These are phyloP conservation scores for Athene cunicularia DNA, from an alignment of 2,113 vertebrate genomes.

Conservation along the genomic window DNA sequence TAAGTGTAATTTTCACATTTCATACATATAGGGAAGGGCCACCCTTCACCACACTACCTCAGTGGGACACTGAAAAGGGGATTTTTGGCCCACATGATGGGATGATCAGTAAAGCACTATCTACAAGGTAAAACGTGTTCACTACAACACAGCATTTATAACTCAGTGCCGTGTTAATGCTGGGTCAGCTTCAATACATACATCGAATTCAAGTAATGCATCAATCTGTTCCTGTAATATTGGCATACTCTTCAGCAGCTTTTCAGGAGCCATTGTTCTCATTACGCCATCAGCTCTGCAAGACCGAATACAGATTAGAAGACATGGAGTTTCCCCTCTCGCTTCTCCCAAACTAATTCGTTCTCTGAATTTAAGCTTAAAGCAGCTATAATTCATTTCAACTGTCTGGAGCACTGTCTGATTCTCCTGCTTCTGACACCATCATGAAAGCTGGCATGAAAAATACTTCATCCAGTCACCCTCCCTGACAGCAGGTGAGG, in stretches of 20 bases:
- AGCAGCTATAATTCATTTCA: not conserved
- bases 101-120: not conserved
- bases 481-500: not conserved
- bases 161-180: not conserved
- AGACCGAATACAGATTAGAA: constrained; percentile 27
- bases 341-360: not conserved
- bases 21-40: not conserved
- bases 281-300: constrained; percentile 92
- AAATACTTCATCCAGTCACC: not conserved
- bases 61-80: not conserved
- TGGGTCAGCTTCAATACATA: constrained; percentile 73
- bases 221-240: constrained; percentile 96
- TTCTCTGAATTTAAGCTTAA: not conserved
- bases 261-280: constrained; percentile 96
- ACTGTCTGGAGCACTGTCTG: not conserved
- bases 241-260: constrained; percentile 96
- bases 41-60: not conserved
- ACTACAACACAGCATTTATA: not conserved
- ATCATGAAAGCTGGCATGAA: not conserved
- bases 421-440: not conserved
- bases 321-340: not conserved
- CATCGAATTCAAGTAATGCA: constrained; percentile 95
- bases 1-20: not conserved
- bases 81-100: not conserved
- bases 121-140: not conserved